Conservation (phyloP, 2,113 vertebrate species). For the Mixornis gularis region DNA sequence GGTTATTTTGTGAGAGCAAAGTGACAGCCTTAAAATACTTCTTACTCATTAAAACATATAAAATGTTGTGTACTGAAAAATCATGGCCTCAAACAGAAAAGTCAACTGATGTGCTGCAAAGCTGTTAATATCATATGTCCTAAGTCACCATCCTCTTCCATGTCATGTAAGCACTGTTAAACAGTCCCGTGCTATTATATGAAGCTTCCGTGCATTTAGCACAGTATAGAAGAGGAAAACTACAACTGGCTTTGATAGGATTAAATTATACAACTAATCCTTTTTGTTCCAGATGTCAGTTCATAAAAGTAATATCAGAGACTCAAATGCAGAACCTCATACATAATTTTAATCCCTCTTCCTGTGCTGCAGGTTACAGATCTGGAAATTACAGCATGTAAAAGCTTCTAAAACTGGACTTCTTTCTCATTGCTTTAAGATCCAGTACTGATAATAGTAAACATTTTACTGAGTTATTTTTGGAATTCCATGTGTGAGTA, state of each 20-base stretch:
- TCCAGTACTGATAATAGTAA: not conserved
- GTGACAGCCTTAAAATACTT: not conserved
- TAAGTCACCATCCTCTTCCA: not conserved
- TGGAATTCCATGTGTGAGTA: not conserved
- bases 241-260: slow-evolving; percentile 1
- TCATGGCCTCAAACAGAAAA: not conserved
- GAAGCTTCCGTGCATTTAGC: not conserved
- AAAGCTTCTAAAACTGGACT: not conserved
- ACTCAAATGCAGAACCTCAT: not conserved
- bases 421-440: not conserved
- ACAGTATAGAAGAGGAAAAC: not conserved
- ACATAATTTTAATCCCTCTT: not conserved
- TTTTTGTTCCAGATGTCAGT: slow-evolving; percentile 31
- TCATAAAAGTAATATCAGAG: slow-evolving; percentile 19
- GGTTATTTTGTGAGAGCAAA: not conserved
- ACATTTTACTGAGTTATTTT: slow-evolving; percentile 25
- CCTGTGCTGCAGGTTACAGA: not conserved
- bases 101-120: not conserved
- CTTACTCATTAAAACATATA: not conserved
- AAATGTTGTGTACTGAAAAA: not conserved
- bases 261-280: slow-evolving; percentile 41
- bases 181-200: not conserved
- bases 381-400: not conserved
- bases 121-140: not conserved
- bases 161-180: not conserved